Base-by-base conservation (phyloP, 30 jellyfish, hydroid and myxozoan genomes). In the Pelagia noctiluca region DNA sequence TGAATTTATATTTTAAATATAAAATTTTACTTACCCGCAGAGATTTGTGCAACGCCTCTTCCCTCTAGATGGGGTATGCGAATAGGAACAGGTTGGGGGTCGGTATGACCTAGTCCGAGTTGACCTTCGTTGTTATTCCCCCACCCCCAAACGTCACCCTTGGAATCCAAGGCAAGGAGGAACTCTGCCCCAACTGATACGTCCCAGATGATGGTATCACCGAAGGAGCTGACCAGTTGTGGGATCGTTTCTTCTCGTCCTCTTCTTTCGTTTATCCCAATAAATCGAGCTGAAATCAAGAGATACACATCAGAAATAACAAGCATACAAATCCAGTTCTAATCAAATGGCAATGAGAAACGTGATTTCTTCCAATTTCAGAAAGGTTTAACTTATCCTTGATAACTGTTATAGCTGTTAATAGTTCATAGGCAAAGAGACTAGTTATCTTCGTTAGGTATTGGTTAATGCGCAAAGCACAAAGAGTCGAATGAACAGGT, bases 131-230 rank as follows among this genome's bases (percentile, higher is more conserved):
- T 54, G 82, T 92, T 92, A 66, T 85, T 75, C 2, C 98, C 98
- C 98, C 98, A 92, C 5, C 89, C 78, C 98, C 98, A 92, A 21
- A 92, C 86, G 46, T 71, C 88, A 24, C 92, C 88, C 32, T 42
- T 73, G 0, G 94, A 75, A 69, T 92, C 98, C 57, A 92, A 79
- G 21, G 96, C 98, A 7, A 92, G 50, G 33, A 86, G 52, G 50
- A 49, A 92, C 69, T 92, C 96, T 24, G 75, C 50, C 48, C 98
- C 97, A 76, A 87, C 98, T 29, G 95, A 86, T 12, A 92, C 70
- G 82, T 86, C 98, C 86, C 80, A 71, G 32, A 85, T 84, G 35
- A 72, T 66, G 2, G 84, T 78, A 25, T 85, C 95, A 12, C 78
- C 87, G 30, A 86, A 86, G 1, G 97, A 48, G 34, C 35, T 57